Evolutionary conservation across 2,797 vertebrate species (phyloP), one percentile per base, ranked within the genome.

Genomic region (Steatocranus sp.): DNA sequence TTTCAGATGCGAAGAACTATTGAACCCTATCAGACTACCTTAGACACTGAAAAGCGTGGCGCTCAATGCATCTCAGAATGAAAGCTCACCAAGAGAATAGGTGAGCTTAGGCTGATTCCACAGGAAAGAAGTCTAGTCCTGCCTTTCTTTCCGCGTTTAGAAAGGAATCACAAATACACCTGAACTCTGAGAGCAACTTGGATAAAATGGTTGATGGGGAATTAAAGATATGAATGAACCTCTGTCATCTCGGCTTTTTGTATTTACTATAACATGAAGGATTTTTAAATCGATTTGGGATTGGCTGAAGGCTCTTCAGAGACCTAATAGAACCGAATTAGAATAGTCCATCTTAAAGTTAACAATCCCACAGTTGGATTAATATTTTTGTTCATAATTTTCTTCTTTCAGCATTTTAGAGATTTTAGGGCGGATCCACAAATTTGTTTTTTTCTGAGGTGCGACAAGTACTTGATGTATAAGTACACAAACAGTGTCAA

Each of bases 71-170:
- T 66, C 41, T 66, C 36, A 66, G 11, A 41, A 41, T 66, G 6
- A 70, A 46, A 27, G 66, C 15, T 4, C 25, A 32, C 3, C 27
- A 2, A 11, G 8, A 4, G 23, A 25, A 53, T 53, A 12, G 46
- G 8, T 9, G 17, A 48, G 17, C 17, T 48, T 18, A 3, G 20
- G 51, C 11, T 53, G 25, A 18, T 18, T 68, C 1, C 8, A 43
- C 63, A 68, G 36, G 36, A 43, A 23, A 43, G 20, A 10, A 27
- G 5, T 20, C 34, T 8, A 12, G 4, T 11, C 41, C 38, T 46
- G 23, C 66, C 38, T 70, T 46, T 30, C 23, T 27, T 18, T 70
- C 25, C 0, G 0, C 1, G 0, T 46, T 43, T 70, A 11, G 34
- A n/a, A 63, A 36, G 34, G 34, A 63, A 14, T 7, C 58, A 38